Base-by-base conservation (phyloP, 1,140 invertebrate species). In the Bombus cullumanus region DNA sequence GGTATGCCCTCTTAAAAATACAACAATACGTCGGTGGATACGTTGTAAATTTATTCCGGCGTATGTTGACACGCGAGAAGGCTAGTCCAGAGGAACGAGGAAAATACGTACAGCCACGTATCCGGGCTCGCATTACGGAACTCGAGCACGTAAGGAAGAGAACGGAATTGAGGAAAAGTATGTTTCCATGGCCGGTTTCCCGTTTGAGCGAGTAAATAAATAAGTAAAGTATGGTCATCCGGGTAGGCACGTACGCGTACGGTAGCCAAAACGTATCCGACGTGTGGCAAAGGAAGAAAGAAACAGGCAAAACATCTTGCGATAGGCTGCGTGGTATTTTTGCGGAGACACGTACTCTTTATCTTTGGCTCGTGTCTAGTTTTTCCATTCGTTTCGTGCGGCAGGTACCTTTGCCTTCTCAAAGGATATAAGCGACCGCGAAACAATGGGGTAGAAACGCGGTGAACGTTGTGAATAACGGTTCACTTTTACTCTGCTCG, bases 111-210 rank as follows among this genome's bases (percentile, higher is more conserved):
- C 10, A 28, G 74, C 69, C 84, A 79, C 81, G 73, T 66, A 81
- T 39, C 59, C 43, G 47, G 64, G 37, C 59, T 64, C 43, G 66
- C 88, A 93, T 93, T 93, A 93, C 88, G 89, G 73, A 93, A 92
- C 88, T 81, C 89, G 90, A 89, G 92, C 92, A 93, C 93, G 93
- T 93, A 92, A 90, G 87, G 85, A 85, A 69, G 87, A 62, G 79
- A 78, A 37, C 78, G 81, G 66, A 77, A 85, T 81, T 88, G 91
- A 76, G 80, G 82, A 89, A 89, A 82, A 81, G 73, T 83, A 87
- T 86, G 89, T 90, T 93, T 92, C 90, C 89, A 89, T 83, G 80
- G 88, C 81, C 81, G 73, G 89, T 87, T 87, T 79, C 62, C 75
- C 69, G 66, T 72, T 80, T 39, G 81, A 78, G 18, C 83, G 82